These are phyloP conservation scores for Platorchestia sp. DNA, from an alignment of 1,140 invertebrate genomes.

Conservation along the genomic window DNA sequence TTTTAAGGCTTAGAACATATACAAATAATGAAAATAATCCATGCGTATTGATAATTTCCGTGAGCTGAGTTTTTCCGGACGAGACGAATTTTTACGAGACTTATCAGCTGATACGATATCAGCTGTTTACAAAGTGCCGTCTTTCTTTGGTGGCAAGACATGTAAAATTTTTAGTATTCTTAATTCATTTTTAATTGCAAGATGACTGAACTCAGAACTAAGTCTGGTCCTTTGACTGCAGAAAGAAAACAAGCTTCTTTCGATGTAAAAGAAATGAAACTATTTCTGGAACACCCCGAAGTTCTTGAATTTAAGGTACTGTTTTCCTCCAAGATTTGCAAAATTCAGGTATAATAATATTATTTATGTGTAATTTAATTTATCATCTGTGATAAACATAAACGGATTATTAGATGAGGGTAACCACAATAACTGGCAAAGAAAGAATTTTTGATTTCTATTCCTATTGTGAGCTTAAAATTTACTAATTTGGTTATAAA, in stretches of 20 bases:
- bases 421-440: no score
- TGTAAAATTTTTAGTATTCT: neutral
- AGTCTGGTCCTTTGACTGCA: conserved; percentile 78
- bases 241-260: conserved; percentile 83
- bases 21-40: neutral
- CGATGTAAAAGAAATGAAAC: conserved; percentile 83
- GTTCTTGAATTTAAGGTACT: conserved; percentile 80
- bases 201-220: neutral
- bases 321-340: no score
- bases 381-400: no score
- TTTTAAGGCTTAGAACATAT: no score
- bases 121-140: neutral
- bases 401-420: no score
- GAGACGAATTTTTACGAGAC: neutral
- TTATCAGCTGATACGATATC: neutral
- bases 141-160: neutral
- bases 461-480: no score
- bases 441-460: no score
- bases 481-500: no score
- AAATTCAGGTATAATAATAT: no score
- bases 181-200: neutral
- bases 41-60: neutral
- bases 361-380: neutral
- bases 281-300: conserved; percentile 81
- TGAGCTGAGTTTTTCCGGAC: neutral